phyloP scores from a whole-genome alignment of 2,113 vertebrate species.

The Anolis carolinensis region DNA sequence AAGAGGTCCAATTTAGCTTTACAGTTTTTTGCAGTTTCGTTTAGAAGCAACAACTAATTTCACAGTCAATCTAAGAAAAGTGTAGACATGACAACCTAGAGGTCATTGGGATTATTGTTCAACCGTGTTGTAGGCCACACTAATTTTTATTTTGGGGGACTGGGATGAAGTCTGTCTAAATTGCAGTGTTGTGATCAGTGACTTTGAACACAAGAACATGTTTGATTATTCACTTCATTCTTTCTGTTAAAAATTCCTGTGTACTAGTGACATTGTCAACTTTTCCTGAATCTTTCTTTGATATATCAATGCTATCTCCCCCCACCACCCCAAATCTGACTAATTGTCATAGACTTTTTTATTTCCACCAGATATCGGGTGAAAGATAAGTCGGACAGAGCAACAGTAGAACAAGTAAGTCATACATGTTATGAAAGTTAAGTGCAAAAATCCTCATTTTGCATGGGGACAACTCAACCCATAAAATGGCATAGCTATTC shows the following conservation, averaged over 20 bases:
- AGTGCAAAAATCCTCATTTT: slow-evolving; percentile 15
- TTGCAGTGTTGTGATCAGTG: not conserved
- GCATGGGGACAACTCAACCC: too few relatives aligned
- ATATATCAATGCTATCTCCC: not conserved
- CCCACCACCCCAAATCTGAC: not conserved
- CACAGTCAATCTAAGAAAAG: not conserved
- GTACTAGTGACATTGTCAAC: not conserved
- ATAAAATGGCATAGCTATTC: not conserved
- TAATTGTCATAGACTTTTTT: not conserved
- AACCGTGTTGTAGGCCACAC: not conserved
- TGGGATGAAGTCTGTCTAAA: not conserved
- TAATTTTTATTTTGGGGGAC: not conserved
- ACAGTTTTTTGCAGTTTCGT: not conserved
- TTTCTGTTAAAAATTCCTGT: not conserved
- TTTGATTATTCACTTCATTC: not conserved
- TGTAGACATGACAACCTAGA: not conserved
- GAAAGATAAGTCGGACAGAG: slow-evolving; percentile 96
- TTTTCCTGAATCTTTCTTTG: not conserved
- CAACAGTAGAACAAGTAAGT: slow-evolving; percentile 93
- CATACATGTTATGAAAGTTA: not conserved
- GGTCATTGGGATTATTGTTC: not conserved
- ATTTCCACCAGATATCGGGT: slow-evolving; percentile 85
- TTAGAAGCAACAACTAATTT: not conserved
- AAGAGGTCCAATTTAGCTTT: not conserved
- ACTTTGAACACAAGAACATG: not conserved